These are phyloP conservation scores for Pocillopora grandis DNA, from an alignment of 92 coral and sea anemone species.

Conservation along the genomic window DNA sequence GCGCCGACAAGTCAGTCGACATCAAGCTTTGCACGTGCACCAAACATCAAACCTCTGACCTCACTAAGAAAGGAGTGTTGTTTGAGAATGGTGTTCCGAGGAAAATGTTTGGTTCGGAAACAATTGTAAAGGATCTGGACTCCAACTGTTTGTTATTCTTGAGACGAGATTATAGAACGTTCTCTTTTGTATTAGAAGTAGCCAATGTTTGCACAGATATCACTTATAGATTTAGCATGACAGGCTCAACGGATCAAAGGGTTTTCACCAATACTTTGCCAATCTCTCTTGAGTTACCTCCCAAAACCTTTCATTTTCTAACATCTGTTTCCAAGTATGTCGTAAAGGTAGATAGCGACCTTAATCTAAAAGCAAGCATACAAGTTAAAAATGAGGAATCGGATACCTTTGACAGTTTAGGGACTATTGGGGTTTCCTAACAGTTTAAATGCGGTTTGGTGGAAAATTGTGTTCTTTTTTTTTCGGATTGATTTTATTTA, in stretches of 20 bases:
- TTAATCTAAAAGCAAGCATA: constrained; percentile 11
- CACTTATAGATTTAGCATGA: constrained; percentile 8
- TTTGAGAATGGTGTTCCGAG: constrained; percentile 6
- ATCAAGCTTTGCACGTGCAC: constrained; percentile 81
- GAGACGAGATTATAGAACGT: background rate
- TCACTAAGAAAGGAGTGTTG: background rate
- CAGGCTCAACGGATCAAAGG: constrained; percentile 17
- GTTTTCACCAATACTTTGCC: constrained; percentile 17
- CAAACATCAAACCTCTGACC: background rate
- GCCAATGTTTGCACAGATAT: constrained; percentile 15
- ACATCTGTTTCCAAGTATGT: constrained; percentile 5
- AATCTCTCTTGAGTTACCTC: background rate
- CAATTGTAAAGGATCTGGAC: constrained; percentile 9
- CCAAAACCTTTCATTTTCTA: constrained; percentile 18
- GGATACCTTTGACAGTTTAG: background rate
- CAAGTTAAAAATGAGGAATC: background rate
- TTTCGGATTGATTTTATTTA: too few species aligned
- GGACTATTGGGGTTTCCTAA: background rate
- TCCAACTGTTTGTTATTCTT: constrained; percentile 16
- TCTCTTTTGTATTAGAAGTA: constrained; percentile 24
- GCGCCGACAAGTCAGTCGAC: constrained; percentile 79
- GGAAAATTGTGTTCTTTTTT: too few species aligned
- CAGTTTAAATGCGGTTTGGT: background rate
- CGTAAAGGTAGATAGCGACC: background rate
- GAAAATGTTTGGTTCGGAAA: constrained; percentile 29